These are phyloP conservation scores for Selene dorsalis DNA, from an alignment of 2,797 vertebrate genomes.

Conservation along the genomic window DNA sequence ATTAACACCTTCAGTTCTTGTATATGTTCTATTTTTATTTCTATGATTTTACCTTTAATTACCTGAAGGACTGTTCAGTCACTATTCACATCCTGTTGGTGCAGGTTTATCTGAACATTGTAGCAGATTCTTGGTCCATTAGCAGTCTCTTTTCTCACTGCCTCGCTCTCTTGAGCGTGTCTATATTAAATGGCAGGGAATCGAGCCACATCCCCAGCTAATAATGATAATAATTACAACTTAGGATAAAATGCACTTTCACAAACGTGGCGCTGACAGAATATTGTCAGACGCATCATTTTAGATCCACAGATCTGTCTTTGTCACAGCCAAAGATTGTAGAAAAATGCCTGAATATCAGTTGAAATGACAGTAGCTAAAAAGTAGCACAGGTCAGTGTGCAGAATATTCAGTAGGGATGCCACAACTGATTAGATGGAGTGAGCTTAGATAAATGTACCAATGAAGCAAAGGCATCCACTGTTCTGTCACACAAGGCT, in stretches of 20 bases:
- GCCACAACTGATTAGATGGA: neutral
- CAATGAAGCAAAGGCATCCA: neutral
- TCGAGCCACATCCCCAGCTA: slow-evolving; percentile 8
- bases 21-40: neutral
- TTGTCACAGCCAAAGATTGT: neutral
- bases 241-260: slow-evolving; percentile 25
- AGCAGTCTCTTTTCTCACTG: neutral
- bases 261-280: slow-evolving; percentile 17
- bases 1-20: neutral
- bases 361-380: slow-evolving; percentile 8
- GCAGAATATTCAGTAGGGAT: slow-evolving; percentile 12
- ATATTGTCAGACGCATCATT: slow-evolving; percentile 5
- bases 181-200: slow-evolving; percentile 3
- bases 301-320: slow-evolving; percentile 10
- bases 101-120: neutral
- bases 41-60: neutral
- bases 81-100: neutral
- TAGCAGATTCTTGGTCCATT: neutral
- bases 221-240: slow-evolving; percentile 7
- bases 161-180: neutral
- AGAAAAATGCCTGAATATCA: slow-evolving; percentile 8
- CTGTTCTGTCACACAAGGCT: slow-evolving; percentile 1
- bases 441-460: slow-evolving; percentile 3
- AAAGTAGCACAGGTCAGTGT: slow-evolving; percentile 9
- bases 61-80: neutral